phyloP scores from a whole-genome alignment of 2,888 invertebrate genomes.

The Epinotia nisella region DNA sequence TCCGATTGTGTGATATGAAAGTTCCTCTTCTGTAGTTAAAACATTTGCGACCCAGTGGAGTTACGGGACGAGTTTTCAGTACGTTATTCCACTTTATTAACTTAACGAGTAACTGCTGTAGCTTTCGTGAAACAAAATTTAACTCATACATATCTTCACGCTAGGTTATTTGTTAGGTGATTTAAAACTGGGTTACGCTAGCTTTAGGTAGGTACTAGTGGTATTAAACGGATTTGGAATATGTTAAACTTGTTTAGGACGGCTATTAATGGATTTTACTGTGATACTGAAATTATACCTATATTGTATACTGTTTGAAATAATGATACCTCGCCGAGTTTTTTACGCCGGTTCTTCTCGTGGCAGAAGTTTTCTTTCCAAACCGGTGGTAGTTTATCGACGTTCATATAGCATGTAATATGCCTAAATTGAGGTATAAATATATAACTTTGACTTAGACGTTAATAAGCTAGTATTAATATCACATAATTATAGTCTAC shows the following conservation, averaged over 20 bases:
- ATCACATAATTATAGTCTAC: too few species aligned
- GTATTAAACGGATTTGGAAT: neutral
- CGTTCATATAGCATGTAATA: too few species aligned
- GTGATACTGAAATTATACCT: too few species aligned
- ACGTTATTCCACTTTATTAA: slow-evolving; percentile 44
- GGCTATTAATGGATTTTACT: neutral
- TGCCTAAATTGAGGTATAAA: too few species aligned
- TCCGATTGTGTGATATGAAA: slow-evolving; percentile 1
- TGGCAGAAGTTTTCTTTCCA: too few species aligned
- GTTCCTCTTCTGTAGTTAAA: slow-evolving; percentile 10
- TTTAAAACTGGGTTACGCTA: slow-evolving; percentile 21
- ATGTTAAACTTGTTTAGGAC: neutral
- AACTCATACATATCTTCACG: slow-evolving; percentile 33
- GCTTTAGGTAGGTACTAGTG: neutral
- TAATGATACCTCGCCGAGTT: too few species aligned
- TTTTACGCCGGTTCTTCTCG: too few species aligned
- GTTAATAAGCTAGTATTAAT: too few species aligned
- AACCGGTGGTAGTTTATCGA: too few species aligned
- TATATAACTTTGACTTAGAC: too few species aligned
- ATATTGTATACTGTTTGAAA: too few species aligned
- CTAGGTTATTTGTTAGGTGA: slow-evolving; percentile 10
- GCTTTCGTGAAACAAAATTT: slow-evolving; percentile 39
- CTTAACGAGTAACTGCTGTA: slow-evolving; percentile 41
- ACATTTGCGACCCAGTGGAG: slow-evolving; percentile 12
- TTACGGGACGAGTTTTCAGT: slow-evolving; percentile 30